Percentiles rank a stretch among this genome's conserved stretches.
Evolutionary conservation across 2,113 vertebrate genomes (phyloP).

Genomic region (Calidris pugnax): DNA sequence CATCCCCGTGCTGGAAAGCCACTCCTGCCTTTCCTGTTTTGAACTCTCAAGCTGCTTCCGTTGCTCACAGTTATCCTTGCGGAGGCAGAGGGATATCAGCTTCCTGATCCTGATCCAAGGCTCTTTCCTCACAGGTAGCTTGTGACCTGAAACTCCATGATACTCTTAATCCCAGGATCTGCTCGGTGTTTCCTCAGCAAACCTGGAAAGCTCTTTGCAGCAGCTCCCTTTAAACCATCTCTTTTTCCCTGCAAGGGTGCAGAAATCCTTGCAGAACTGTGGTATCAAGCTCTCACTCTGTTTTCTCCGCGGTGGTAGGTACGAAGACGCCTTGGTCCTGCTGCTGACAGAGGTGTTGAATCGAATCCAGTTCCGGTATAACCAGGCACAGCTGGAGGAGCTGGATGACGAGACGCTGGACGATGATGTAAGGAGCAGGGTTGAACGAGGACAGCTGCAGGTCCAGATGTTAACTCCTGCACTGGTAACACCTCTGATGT

Average conservation of each 20-base stretch:
- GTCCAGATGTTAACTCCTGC: not conserved
- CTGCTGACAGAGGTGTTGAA: slow-evolving; percentile 93
- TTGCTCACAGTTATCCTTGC: not conserved
- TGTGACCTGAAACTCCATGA: not conserved
- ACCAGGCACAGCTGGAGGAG: slow-evolving; percentile 96
- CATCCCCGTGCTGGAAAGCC: not conserved
- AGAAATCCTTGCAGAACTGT: not conserved
- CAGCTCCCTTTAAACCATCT: not conserved
- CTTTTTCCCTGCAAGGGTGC: not conserved
- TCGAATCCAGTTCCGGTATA: slow-evolving; percentile 95
- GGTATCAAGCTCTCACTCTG: not conserved
- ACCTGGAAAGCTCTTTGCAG: not conserved
- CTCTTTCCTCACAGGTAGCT: not conserved
- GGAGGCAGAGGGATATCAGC: not conserved
- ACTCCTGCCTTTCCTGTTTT: slow-evolving; percentile 1
- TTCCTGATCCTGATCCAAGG: too few species aligned
- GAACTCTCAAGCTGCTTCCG: not conserved
- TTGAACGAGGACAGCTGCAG: not conserved
- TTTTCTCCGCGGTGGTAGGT: slow-evolving; percentile 72
- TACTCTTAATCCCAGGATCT: not conserved
- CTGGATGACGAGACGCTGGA: slow-evolving; percentile 96
- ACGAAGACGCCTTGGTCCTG: slow-evolving; percentile 94
- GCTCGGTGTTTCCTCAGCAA: not conserved
- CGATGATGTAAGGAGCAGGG: slow-evolving; percentile 87
- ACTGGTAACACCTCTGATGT: not conserved